Base-by-base conservation (phyloP, 1,140 invertebrate genomes). In the Leguminivora glycinivorella region DNA sequence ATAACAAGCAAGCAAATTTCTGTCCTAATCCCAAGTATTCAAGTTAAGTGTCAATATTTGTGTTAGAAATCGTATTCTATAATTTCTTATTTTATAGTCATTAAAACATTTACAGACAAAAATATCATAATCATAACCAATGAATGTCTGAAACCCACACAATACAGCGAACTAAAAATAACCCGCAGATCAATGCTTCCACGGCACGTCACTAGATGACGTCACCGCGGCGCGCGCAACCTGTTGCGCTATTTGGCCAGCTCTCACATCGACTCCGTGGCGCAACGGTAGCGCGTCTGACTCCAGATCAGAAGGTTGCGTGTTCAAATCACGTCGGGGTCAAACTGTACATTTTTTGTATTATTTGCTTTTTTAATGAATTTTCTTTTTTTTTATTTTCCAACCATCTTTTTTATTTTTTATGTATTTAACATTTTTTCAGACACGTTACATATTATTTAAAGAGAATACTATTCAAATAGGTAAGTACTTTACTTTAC, bases 221-320 rank as follows among this genome's bases (percentile, higher is more conserved):
- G 58, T 63, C 58, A 63, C 25, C 26, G n/a, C 25, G 1, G 58
- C 58, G 25, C 26, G 26, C 26, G 25, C 5, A 29, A 17, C 17
- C 0, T 17, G 58, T 0, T 29, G 29, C 58, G 58, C 26, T 29
- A 29, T 63, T 63, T 63, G 14, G 10, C 5, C 25, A 3, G 1
- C 12, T 0, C 9, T 63, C n/a, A 3, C 58, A 63, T 17, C 75
- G 94, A 95, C 95, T 95, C 94, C 95, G 96, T 97, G 96, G 97
- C 96, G 96, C 96, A 98, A 97, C 95, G 96, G 96, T 97, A 97
- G 96, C 96, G 96, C 96, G 96, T 97, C 96, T 97, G 96, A 97
- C 96, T 97, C 96, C 96, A 97, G 96, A 97, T 97, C 96, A 96
- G 96, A 98, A 98, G 96, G 96, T 96, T 97, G 96, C 96, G 96